phyloP scores from a whole-genome alignment of 2,113 vertebrate species.

The Calidris pugnax region DNA sequence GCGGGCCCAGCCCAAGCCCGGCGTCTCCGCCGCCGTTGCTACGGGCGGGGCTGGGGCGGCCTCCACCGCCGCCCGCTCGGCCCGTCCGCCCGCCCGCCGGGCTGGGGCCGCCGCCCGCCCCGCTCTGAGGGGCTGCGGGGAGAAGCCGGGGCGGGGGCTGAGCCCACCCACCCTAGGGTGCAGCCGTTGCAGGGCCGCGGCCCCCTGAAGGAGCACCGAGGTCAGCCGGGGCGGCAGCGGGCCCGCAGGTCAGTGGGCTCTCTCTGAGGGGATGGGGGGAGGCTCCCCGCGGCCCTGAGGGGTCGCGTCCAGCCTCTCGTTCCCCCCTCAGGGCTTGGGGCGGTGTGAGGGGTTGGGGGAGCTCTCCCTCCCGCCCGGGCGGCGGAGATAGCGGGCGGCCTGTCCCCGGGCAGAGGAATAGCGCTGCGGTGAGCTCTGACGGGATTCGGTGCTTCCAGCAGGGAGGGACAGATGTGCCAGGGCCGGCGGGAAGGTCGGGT shows the following conservation, averaged over 20 bases:
- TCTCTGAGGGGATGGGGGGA: too few relatives aligned
- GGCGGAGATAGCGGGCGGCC: fast-evolving
- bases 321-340: neutral
- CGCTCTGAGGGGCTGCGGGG: neutral
- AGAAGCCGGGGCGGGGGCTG: neutral
- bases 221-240: neutral
- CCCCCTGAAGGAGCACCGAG: neutral
- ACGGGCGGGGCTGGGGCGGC: neutral
- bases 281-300: neutral
- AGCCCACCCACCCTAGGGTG: neutral
- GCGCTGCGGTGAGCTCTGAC: fast-evolving
- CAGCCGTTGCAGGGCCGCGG: neutral
- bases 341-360: neutral
- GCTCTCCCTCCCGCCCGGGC: neutral
- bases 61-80: neutral
- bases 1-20: neutral
- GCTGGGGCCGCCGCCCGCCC: neutral
- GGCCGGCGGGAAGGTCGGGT: neutral
- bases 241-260: neutral
- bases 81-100: neutral
- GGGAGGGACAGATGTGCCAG: fast-evolving
- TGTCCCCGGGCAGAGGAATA: fast-evolving
- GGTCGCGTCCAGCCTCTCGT: too few relatives aligned
- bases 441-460: fast-evolving
- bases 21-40: neutral